phyloP scores from a whole-genome alignment of 2,113 vertebrate species.

The Dicaeum eximium region DNA sequence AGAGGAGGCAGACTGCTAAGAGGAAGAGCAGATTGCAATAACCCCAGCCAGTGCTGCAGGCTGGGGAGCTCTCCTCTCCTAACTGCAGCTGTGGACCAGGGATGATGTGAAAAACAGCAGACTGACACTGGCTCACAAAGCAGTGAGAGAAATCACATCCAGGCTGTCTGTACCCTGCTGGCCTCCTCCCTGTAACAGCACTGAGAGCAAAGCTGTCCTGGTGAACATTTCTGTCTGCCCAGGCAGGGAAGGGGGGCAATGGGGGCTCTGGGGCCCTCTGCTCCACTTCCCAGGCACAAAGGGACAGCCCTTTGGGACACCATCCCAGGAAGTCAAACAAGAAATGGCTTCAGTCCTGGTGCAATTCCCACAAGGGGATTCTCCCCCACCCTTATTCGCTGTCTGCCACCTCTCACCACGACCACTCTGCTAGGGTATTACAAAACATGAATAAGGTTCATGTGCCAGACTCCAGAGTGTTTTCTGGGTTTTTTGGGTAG shows the following conservation, averaged over 20 bases:
- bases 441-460: background rate
- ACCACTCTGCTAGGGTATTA: background rate
- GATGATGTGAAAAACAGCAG: slow-evolving; percentile 21
- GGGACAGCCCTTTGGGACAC: background rate
- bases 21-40: background rate
- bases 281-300: background rate
- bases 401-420: background rate
- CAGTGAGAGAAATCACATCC: background rate
- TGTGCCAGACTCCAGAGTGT: background rate
- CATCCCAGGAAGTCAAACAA: background rate
- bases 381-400: background rate
- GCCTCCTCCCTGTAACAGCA: background rate
- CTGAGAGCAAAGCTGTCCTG: background rate
- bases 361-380: background rate
- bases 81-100: background rate
- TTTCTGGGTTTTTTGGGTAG: background rate
- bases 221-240: background rate
- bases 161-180: background rate
- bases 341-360: background rate
- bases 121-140: background rate
- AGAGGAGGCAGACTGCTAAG: background rate
- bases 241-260: accelerated
- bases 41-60: background rate
- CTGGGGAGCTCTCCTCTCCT: background rate
- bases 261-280: background rate